phyloP scores from a whole-genome alignment of 2,113 vertebrate genomes.

The Xenus cinereus region DNA sequence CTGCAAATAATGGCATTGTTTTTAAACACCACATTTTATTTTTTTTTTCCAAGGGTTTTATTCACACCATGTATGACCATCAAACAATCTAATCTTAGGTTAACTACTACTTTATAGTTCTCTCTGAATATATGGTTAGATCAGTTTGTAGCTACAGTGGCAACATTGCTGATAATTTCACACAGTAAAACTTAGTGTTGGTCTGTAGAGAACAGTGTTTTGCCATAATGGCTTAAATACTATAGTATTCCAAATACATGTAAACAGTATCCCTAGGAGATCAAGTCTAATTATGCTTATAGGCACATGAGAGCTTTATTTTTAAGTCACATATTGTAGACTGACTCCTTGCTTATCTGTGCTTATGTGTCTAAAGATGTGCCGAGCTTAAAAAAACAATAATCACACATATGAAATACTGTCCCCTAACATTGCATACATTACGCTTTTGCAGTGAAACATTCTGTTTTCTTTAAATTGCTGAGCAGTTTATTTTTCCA shows the following conservation, averaged over 20 bases:
- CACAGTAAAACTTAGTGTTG: background rate
- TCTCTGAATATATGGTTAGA: background rate
- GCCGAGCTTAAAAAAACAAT: background rate
- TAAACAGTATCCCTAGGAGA: background rate
- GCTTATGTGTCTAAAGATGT: background rate
- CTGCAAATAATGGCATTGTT: background rate
- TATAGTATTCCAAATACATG: background rate
- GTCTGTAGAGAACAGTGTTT: background rate
- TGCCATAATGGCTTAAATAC: background rate
- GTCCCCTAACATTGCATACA: background rate
- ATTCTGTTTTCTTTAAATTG: background rate
- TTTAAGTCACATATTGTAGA: background rate
- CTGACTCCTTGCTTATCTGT: background rate
- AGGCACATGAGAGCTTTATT: background rate
- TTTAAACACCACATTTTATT: background rate
- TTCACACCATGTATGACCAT: background rate
- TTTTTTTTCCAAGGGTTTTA: background rate
- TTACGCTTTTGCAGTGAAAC: background rate
- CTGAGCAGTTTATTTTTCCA: background rate
- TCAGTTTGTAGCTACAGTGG: background rate
- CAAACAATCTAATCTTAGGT: background rate
- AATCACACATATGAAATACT: background rate
- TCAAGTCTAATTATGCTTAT: background rate
- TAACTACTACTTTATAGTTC: background rate
- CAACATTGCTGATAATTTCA: background rate